Conservation (phyloP, 2,797 vertebrate species). For the Petrocephalus schoutedeni region DNA sequence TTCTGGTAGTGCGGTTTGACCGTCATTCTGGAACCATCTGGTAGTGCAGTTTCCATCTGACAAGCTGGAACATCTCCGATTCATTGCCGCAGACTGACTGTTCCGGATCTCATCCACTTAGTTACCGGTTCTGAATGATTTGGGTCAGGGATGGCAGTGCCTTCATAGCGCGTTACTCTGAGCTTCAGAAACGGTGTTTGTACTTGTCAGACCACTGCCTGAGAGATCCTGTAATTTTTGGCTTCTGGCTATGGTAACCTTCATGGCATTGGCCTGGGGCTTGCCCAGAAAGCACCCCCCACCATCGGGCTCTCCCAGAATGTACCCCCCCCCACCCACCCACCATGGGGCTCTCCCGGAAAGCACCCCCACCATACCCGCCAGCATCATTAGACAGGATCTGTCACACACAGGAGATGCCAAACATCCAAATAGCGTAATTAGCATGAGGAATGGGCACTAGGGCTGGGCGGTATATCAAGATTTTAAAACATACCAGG, state of each 20-base stretch:
- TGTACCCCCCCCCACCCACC: not conserved
- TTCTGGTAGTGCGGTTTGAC: not conserved
- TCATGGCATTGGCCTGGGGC: not conserved
- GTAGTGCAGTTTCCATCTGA: not conserved
- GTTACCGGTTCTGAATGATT: not conserved
- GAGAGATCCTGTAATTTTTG: not conserved
- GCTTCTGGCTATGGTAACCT: not conserved
- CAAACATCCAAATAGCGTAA: not conserved
- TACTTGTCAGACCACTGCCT: not conserved
- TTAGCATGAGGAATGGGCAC: not conserved
- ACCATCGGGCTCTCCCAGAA: too few species aligned
- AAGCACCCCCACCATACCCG: not conserved
- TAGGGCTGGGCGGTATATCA: too few species aligned
- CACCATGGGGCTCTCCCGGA: too few species aligned
- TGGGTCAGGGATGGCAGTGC: not conserved
- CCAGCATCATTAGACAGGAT: not conserved
- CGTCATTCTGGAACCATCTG: not conserved
- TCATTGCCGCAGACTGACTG: not conserved
- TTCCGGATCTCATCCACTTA: not conserved
- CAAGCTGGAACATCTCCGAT: constrained; percentile 7
- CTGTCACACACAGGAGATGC: not conserved
- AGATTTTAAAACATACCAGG: too few species aligned
- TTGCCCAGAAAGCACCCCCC: not conserved
- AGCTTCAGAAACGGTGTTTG: not conserved
- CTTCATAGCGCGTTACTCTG: not conserved